Evolutionary conservation across 2,797 vertebrate genomes (phyloP).

Genomic region (Takifugu ocellatus): DNA sequence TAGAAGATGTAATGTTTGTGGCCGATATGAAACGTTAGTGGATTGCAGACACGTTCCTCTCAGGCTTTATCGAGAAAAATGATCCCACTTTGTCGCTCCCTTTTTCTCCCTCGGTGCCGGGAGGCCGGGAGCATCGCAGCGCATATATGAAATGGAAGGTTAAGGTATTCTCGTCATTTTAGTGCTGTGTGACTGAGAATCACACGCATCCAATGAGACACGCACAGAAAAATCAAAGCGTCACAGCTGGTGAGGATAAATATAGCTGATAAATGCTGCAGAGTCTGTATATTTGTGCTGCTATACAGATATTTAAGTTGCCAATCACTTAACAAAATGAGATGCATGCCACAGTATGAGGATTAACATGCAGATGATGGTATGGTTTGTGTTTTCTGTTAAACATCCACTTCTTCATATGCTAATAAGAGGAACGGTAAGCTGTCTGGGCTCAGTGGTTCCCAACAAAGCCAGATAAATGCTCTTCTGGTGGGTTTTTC

Average conservation of each 20-base stretch:
- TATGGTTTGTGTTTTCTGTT: too few relatives aligned
- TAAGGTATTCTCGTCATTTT: constrained; percentile 47
- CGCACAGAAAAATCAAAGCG: constrained; percentile 11
- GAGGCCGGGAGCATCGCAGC: constrained; percentile 27
- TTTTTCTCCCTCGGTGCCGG: constrained; percentile 21
- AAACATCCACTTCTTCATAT: too few relatives aligned
- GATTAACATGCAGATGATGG: too few relatives aligned
- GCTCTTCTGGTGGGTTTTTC: too few relatives aligned
- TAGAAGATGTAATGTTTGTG: constrained; percentile 7
- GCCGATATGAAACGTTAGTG: constrained; percentile 6
- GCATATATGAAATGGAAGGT: constrained; percentile 33
- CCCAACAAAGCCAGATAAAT: too few relatives aligned
- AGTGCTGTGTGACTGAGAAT: constrained; percentile 14
- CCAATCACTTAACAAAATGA: too few relatives aligned
- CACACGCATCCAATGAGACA: constrained; percentile 3
- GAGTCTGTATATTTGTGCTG: too few relatives aligned
- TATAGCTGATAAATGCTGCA: too few relatives aligned
- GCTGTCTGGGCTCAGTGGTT: too few relatives aligned
- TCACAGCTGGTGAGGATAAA: background rate
- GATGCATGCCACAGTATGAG: too few relatives aligned
- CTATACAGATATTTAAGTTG: too few relatives aligned
- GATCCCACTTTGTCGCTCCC: constrained; percentile 33
- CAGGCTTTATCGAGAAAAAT: background rate
- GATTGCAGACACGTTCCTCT: background rate
- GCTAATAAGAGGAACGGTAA: too few relatives aligned